A percentile compares a stretch with the other conserved stretches of the same genome.
Evolutionary conservation across 2,113 vertebrate species (phyloP).

Genomic region (Spilogale gracilis): DNA sequence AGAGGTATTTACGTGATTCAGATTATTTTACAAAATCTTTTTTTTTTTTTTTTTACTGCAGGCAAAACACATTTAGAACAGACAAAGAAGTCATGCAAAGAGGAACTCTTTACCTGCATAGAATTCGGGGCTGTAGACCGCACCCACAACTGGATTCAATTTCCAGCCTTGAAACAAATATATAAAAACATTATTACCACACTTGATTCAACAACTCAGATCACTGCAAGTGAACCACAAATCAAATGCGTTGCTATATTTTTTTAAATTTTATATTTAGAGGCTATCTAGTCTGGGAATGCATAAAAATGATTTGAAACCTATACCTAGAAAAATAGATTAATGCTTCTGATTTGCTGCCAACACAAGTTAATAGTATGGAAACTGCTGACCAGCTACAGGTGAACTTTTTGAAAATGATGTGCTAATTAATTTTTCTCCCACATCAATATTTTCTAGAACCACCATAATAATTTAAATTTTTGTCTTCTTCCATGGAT

Average conservation of each 20-base stretch:
- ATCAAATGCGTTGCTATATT: not conserved
- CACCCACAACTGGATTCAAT: conserved; percentile 99
- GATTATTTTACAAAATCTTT: conserved; percentile 15
- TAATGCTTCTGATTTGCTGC: not conserved
- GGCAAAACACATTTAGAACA: conserved; percentile 55
- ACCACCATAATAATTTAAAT: not conserved
- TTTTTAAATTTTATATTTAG: not conserved
- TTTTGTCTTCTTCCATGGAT: not conserved
- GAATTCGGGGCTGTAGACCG: conserved; percentile 99
- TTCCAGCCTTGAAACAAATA: conserved; percentile 95
- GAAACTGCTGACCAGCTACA: conserved; percentile 8
- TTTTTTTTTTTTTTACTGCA: conserved; percentile 23
- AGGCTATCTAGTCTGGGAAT: not conserved
- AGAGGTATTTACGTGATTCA: not conserved
- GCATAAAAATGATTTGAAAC: not conserved
- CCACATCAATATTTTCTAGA: not conserved
- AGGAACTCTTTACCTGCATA: conserved; percentile 95
- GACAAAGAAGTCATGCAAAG: conserved; percentile 45
- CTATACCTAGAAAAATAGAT: not conserved
- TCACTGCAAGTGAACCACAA: not conserved
- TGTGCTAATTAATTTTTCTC: not conserved
- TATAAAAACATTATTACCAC: conserved; percentile 74
- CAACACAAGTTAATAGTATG: not conserved
- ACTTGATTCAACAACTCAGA: conserved; percentile 7
- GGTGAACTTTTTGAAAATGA: conserved; percentile 52